phyloP scores from a whole-genome alignment of 2,888 invertebrate species.

The Drosophila atroscutellata region DNA sequence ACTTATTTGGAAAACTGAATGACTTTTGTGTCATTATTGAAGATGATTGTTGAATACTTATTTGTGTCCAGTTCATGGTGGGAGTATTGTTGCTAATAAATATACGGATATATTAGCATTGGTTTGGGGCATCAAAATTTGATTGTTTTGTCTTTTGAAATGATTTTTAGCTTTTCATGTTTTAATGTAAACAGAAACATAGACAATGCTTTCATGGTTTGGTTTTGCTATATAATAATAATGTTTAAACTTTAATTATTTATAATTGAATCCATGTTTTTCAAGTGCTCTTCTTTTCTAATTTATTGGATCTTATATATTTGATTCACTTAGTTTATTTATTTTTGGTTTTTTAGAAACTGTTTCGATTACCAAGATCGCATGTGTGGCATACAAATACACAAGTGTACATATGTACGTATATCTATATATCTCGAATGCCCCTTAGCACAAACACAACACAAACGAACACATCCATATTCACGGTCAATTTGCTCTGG shows the following conservation, averaged over 20 bases:
- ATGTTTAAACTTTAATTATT: neutral
- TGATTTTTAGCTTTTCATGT: neutral
- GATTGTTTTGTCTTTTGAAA: neutral
- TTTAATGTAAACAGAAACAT: neutral
- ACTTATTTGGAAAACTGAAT: slow-evolving; percentile 21
- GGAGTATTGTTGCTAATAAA: slow-evolving; percentile 3
- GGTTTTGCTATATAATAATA: neutral
- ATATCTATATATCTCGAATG: slow-evolving; percentile 7
- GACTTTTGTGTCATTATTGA: slow-evolving; percentile 32
- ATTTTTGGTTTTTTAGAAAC: slow-evolving; percentile 10
- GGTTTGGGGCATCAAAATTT: neutral
- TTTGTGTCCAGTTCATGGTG: slow-evolving; percentile 15
- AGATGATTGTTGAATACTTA: slow-evolving; percentile 20
- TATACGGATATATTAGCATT: slow-evolving; percentile 6
- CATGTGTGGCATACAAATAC: slow-evolving; percentile 34
- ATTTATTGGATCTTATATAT: neutral
- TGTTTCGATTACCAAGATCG: slow-evolving; percentile 27
- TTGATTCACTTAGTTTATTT: slow-evolving; percentile 2
- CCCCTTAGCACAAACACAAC: slow-evolving; percentile 35
- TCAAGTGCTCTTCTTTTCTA: neutral
- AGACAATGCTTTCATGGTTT: neutral
- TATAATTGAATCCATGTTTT: neutral
- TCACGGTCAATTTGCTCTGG: slow-evolving; percentile 72
- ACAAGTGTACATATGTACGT: slow-evolving; percentile 4
- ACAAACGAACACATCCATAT: slow-evolving; percentile 36